Base-by-base conservation (phyloP, 2,888 invertebrate species). In the Amaurobius ferox region DNA sequence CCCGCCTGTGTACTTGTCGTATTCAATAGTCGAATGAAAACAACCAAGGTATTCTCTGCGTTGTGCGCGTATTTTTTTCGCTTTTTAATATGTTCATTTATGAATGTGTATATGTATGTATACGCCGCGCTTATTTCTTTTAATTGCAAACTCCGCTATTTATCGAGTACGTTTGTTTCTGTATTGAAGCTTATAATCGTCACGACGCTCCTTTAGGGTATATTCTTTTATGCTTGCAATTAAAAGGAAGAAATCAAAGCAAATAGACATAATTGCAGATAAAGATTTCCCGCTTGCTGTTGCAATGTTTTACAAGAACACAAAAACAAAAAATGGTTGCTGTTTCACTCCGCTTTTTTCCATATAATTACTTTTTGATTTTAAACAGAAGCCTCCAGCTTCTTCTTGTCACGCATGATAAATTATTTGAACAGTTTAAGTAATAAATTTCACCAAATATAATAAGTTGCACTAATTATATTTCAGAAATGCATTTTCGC, bases 221-320 rank as follows among this genome's bases (percentile, higher is more conserved):
- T 32, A 74, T 85, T 77, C 83, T 85, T 85, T 85, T 72, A 85
- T 85, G 77, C 71, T 72, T 72, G 77, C 78, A 85, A 85, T 85
- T 85, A 85, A 78, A 72, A 85, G 77, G 77, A 77, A 83, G 83
- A 85, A 85, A 85, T 85, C 83, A 85, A 78, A 85, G 83, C 40
- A 85, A 85, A 85, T 85, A 85, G 83, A 85, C 76, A 85, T 85
- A 85, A 85, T 85, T 85, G 83, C 77, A 77, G 76, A 44, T 72
- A 77, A 72, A 77, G 72, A 77, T 77, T 77, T 77, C 77, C 72
- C 78, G 80, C 67, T 79, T 70, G 28, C 32, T 30, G 55, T 23
- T 39, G 19, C n/a, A 19, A 32, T 66, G 66, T 32, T 66, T 66
- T 66, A 66, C 32, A n/a, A 32, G 23, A 55, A 29, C n/a, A 32